These are phyloP conservation scores for Crypturellus undulatus DNA, from an alignment of 2,113 vertebrate genomes.

Conservation along the genomic window DNA sequence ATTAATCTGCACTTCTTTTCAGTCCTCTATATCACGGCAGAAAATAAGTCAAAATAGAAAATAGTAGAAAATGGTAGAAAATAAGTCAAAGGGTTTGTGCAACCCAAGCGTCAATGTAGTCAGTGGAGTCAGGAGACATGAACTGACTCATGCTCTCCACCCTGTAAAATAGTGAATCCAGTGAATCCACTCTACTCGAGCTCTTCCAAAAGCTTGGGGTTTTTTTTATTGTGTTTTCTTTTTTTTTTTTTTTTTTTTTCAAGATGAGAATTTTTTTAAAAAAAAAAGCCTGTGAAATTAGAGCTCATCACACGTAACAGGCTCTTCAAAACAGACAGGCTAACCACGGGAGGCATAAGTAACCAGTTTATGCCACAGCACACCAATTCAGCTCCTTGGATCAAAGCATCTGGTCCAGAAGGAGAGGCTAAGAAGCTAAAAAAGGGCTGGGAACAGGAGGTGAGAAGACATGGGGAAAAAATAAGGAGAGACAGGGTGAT, in stretches of 20 bases:
- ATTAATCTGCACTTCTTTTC: not conserved
- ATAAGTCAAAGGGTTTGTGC: not conserved
- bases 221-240: not conserved
- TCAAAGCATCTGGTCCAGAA: constrained; percentile 3
- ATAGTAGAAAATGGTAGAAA: not conserved
- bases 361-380: not conserved
- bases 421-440: not conserved
- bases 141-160: not conserved
- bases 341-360: not conserved
- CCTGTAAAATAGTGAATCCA: not conserved
- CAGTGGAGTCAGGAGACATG: not conserved
- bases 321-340: not conserved
- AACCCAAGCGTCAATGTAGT: not conserved
- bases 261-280: not conserved
- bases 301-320: not conserved
- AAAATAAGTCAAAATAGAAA: not conserved
- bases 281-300: not conserved
- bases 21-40: not conserved
- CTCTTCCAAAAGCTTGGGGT: not conserved
- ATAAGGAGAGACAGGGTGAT: not conserved
- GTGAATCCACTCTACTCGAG: not conserved
- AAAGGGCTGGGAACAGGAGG: not conserved
- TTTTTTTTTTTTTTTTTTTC: too few relatives aligned
- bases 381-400: not conserved
- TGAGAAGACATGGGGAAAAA: not conserved